These are phyloP conservation scores for Myodes glareolus DNA, from an alignment of 2,113 vertebrate genomes.

Conservation along the genomic window DNA sequence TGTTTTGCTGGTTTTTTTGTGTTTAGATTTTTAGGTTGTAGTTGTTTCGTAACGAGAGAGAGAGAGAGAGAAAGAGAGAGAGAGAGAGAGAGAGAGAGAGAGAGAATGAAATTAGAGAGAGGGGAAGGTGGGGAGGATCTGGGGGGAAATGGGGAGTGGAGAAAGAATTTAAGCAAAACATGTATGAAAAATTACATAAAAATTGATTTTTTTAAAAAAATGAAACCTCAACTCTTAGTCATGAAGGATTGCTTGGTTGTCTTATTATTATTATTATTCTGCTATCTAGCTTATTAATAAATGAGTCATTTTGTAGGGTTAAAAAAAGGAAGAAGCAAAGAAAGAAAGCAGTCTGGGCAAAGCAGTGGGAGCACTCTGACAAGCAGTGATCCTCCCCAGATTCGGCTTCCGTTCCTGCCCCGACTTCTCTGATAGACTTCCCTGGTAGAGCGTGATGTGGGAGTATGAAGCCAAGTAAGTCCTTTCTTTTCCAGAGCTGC, in stretches of 20 bases:
- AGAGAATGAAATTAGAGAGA: not conserved
- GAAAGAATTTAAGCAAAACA: not conserved
- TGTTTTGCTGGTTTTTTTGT: not conserved
- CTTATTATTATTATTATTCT: too few species aligned
- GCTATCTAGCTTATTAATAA: not conserved
- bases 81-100: not conserved
- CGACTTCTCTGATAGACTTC: not conserved
- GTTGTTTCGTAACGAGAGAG: not conserved
- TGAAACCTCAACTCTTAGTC: not conserved
- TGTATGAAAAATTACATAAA: not conserved
- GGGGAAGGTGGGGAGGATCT: not conserved
- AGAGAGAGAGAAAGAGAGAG: not conserved
- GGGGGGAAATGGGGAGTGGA: not conserved
- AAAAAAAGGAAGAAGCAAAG: not conserved
- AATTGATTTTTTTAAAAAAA: not conserved
- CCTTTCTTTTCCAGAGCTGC: not conserved
- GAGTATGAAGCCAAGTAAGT: not conserved
- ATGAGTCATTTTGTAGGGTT: not conserved
- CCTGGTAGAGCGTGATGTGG: not conserved
- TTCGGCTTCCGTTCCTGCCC: not conserved
- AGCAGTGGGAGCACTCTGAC: not conserved
- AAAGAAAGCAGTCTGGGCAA: not conserved
- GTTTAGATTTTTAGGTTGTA: not conserved
- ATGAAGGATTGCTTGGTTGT: not conserved
- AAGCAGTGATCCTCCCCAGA: accelerated